A percentile compares a stretch with the other conserved stretches of the same genome.
These are phyloP conservation scores for Tarsius wallacei DNA, from an alignment of 2,797 vertebrate species.

Conservation along the genomic window DNA sequence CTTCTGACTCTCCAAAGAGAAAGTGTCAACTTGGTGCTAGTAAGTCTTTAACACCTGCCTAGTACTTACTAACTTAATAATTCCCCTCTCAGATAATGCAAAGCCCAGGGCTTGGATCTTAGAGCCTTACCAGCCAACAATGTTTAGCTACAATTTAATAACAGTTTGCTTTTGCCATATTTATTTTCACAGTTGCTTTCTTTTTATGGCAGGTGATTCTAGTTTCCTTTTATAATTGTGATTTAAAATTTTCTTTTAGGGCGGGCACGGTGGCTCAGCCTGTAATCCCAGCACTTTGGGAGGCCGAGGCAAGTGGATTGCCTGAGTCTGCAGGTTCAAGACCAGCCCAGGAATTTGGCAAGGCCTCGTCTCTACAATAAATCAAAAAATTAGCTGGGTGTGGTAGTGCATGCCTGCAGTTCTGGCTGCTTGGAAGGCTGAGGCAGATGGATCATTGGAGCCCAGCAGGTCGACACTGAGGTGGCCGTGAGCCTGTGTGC, in stretches of 20 bases:
- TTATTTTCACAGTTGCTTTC: background rate
- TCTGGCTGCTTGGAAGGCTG: no score
- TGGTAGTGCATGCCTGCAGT: no score
- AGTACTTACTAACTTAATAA: background rate
- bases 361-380: no score
- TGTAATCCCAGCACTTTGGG: no score
- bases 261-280: no score
- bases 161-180: background rate
- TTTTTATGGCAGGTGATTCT: background rate
- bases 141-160: background rate
- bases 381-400: no score
- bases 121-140: background rate
- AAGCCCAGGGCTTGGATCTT: background rate
- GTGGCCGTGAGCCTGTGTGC: no score
- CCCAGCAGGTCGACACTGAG: no score
- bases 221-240: background rate
- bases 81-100: background rate
- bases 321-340: no score
- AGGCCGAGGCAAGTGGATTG: no score
- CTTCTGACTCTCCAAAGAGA: constrained; percentile 13
- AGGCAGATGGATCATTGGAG: no score
- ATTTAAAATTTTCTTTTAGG: constrained; percentile 52
- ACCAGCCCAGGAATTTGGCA: no score
- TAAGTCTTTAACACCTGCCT: background rate
- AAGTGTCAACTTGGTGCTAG: background rate